phyloP scores from a whole-genome alignment of 2,797 vertebrate species.

The Heliangelus exortis region DNA sequence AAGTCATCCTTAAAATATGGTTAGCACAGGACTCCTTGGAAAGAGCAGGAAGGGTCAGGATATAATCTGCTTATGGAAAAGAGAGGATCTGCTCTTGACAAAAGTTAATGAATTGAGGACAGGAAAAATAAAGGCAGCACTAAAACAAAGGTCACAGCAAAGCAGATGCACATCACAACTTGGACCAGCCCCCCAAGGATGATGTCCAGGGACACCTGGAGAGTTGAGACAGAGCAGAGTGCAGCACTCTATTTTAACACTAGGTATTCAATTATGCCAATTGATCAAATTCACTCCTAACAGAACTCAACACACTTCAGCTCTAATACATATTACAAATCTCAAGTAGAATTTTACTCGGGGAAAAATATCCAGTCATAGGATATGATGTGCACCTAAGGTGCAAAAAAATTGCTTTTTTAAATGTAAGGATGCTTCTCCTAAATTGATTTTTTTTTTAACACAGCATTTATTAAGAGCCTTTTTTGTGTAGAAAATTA shows the following conservation, averaged over 20 bases:
- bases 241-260: not conserved
- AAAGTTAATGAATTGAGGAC: slow-evolving; percentile 13
- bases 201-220: not conserved
- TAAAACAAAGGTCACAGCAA: not conserved
- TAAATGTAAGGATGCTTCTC: not conserved
- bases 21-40: slow-evolving; percentile 68
- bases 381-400: not conserved
- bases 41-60: slow-evolving; percentile 48
- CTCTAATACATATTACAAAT: not conserved
- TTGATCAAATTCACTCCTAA: not conserved
- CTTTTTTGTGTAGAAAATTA: not conserved
- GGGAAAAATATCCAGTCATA: slow-evolving; percentile 19
- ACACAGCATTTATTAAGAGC: not conserved
- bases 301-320: not conserved
- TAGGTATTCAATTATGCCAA: not conserved
- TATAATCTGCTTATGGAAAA: slow-evolving; percentile 50
- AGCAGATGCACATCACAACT: accelerated
- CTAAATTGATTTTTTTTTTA: not conserved
- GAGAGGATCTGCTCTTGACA: not conserved
- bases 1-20: slow-evolving; percentile 76
- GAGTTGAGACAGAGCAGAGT: not conserved
- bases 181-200: not conserved
- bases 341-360: not conserved
- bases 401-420: not conserved
- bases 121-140: not conserved